A percentile compares a stretch with the other conserved stretches of the same genome.
These are phyloP conservation scores for Tetramorium alpestre DNA, from an alignment of 1,140 invertebrate genomes.

Conservation along the genomic window DNA sequence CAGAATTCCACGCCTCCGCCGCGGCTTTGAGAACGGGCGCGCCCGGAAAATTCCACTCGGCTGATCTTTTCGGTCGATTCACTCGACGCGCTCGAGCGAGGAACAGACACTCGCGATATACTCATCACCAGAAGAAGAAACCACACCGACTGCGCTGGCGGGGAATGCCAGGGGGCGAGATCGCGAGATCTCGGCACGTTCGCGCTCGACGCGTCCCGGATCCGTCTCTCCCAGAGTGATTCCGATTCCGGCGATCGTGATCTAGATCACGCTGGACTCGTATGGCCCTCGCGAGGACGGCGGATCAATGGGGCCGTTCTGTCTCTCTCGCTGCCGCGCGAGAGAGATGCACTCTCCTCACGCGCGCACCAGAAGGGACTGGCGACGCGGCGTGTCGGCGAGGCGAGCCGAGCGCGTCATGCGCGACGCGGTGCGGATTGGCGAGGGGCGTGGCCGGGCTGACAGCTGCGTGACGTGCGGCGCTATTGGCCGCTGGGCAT, in stretches of 20 bases:
- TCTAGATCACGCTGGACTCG: background rate
- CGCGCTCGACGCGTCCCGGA: background rate
- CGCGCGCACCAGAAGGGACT: constrained; percentile 81
- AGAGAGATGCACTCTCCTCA: constrained; percentile 75
- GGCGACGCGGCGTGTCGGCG: constrained; percentile 66
- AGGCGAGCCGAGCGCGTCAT: constrained; percentile 69
- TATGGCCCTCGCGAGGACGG: background rate
- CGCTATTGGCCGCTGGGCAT: constrained; percentile 74
- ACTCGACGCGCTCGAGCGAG: background rate
- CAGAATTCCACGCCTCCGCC: background rate
- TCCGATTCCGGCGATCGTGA: constrained; percentile 27
- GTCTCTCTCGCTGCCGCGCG: constrained; percentile 64
- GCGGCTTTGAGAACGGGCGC: background rate
- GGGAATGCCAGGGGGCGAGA: background rate
- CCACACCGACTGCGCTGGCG: background rate
- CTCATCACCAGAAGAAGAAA: background rate
- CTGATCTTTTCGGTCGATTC: background rate
- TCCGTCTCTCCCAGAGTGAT: background rate
- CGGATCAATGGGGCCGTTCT: constrained; percentile 50
- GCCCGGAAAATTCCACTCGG: background rate
- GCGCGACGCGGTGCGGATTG: constrained; percentile 73
- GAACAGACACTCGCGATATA: background rate
- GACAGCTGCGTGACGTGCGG: constrained; percentile 41
- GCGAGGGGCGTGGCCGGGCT: constrained; percentile 67
- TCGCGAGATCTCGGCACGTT: background rate